Percentiles rank a stretch among this genome's conserved stretches.
Conservation (phyloP, 2,888 invertebrate genomes). For the Calliopum simillimum region DNA sequence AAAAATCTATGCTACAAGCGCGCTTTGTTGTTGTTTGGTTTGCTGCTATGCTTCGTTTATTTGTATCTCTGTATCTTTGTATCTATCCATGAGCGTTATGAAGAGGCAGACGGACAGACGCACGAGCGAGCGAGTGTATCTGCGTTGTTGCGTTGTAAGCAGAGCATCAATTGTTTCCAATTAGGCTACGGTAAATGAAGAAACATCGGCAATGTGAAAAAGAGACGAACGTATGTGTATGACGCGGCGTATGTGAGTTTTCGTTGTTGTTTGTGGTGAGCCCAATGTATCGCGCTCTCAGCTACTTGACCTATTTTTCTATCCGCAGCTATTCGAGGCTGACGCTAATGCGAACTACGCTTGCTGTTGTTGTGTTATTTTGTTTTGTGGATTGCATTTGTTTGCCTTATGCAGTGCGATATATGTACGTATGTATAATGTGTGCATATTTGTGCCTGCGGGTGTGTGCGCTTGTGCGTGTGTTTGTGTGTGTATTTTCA, state of each 20-base stretch:
- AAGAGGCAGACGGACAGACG: neutral
- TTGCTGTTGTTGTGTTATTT: constrained; percentile 24
- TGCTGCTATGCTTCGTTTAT: neutral
- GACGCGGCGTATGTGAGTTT: no score
- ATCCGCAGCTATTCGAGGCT: constrained; percentile 27
- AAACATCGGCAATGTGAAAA: constrained; percentile 37
- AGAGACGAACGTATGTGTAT: constrained; percentile 29
- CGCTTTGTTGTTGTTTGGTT: neutral
- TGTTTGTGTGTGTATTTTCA: constrained; percentile 48
- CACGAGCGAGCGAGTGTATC: neutral
- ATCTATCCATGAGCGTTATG: no score
- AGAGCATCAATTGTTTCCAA: constrained; percentile 37
- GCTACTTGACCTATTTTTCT: constrained; percentile 59
- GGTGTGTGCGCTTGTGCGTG: neutral
- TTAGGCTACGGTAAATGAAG: constrained; percentile 30
- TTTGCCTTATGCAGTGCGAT: no score
- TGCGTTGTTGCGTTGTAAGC: constrained; percentile 24
- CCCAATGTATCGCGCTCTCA: constrained; percentile 47
- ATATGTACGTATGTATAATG: neutral
- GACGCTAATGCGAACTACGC: constrained; percentile 21
- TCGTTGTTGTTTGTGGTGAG: no score
- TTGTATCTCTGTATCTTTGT: constrained; percentile 1
- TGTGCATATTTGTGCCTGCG: constrained; percentile 24
- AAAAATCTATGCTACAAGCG: constrained; percentile 9
- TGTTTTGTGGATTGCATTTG: constrained; percentile 24